Evolutionary conservation across 1,140 invertebrate species (phyloP), one percentile per base, ranked within the genome.

Genomic region (Drosophila yakuba): DNA sequence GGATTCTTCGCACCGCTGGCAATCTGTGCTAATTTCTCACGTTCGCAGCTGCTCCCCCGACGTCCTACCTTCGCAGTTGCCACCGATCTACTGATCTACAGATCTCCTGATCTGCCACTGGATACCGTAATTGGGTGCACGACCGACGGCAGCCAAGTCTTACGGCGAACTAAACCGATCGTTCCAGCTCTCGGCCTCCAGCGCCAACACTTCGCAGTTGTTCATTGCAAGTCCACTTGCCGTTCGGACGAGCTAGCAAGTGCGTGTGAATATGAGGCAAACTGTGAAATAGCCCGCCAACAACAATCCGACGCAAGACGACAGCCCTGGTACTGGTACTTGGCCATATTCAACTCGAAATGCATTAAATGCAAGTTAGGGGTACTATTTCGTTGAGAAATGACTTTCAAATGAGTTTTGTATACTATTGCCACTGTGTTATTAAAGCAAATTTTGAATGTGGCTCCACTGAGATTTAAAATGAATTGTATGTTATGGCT

Each of bases 161-260:
- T 71, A 84, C 73, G 64, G 55, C 61, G 51, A 84, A 89, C 80
- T 89, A 54, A 80, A 84, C 74, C 80, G 84, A 44, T 48, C 39
- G 55, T 35, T 36, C 57, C 28, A 47, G 28, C 43, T 43, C 41
- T 75, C 61, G 32, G 41, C 58, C 17, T 52, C n/a, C 62, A 36
- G 43, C 15, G 14, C 39, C 56, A 47, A 28, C 55, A 44, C 54
- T 59, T 48, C 60, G n/a, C 45, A 50, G 15, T 20, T 52, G n/a
- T 35, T 23, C 48, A 51, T 51, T 35, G 48, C 28, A 32, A 10
- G 32, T 32, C 8, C 8, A 35, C 15, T 52, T 10, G 8, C 32
- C 10, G 32, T 17, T 4, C n/a, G 48, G 48, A 52, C 28, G 50
- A 36, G 28, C 28, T 12, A 28, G 14, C 28, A 28, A 35, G n/a